Percentiles rank a stretch among this genome's conserved stretches.
Evolutionary conservation across 30 jellyfish, hydroid and myxozoan species (phyloP).

Genomic region (Hydra vulgaris): DNA sequence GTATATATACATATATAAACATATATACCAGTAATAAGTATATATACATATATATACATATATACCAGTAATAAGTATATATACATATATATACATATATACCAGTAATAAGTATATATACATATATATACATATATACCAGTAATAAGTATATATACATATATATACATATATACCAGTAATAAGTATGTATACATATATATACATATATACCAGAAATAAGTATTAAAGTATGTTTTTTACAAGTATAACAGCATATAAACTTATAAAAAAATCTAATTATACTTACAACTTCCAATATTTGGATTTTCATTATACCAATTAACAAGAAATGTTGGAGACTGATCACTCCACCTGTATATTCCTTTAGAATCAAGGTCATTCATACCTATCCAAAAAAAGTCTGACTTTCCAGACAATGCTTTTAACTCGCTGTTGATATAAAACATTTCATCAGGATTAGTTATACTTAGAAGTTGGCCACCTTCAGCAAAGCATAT

Average conservation of each 20-base stretch:
- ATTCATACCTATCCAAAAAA: conserved; percentile 80
- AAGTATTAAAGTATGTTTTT: too few relatives aligned
- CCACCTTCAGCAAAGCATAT: conserved; percentile 62
- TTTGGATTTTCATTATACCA: conserved; percentile 56
- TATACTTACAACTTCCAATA: background rate
- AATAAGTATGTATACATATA: too few relatives aligned
- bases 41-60: too few relatives aligned
- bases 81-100: too few relatives aligned
- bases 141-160: too few relatives aligned
- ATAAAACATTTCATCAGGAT: conserved; percentile 30
- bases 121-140: too few relatives aligned
- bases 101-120: too few relatives aligned
- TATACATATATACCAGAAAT: too few relatives aligned
- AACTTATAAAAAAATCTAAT: background rate
- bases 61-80: too few relatives aligned
- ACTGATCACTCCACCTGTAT: conserved; percentile 68
- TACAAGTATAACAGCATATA: background rate
- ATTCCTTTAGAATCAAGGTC: conserved; percentile 43
- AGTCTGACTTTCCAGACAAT: conserved; percentile 11
- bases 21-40: too few relatives aligned
- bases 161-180: too few relatives aligned
- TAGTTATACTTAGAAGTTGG: conserved; percentile 56
- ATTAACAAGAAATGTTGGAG: conserved; percentile 42
- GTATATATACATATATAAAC: too few relatives aligned
- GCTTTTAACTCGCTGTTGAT: conserved; percentile 8